Percentiles rank a stretch among this genome's conserved stretches.
These are phyloP conservation scores for Parthenolecanium corni DNA, from an alignment of 2,888 invertebrate species.

Conservation along the genomic window DNA sequence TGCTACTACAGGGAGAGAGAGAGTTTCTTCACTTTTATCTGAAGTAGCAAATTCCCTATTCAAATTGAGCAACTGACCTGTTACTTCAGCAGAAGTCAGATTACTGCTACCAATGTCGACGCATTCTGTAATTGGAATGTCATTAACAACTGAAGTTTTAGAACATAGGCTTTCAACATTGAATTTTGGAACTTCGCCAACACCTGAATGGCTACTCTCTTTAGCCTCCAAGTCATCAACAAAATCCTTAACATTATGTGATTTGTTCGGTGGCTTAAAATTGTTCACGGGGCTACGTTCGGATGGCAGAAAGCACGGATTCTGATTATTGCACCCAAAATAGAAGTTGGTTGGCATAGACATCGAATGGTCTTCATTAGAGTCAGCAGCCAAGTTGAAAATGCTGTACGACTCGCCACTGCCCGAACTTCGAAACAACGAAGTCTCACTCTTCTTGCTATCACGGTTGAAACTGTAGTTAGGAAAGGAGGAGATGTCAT, in stretches of 20 bases:
- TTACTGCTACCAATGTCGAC: no score
- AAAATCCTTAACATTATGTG: conserved; percentile 18
- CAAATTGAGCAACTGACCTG: no score
- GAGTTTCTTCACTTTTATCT: no score
- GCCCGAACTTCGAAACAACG: not conserved
- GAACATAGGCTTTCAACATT: not conserved
- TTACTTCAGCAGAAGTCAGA: no score
- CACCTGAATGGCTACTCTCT: not conserved
- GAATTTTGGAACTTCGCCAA: not conserved
- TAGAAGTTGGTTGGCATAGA: conserved; percentile 17
- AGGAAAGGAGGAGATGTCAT: conserved; percentile 15
- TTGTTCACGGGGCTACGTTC: not conserved
- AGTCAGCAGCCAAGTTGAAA: conserved; percentile 1
- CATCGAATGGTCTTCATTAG: not conserved
- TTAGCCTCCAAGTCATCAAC: not conserved
- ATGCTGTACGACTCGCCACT: conserved; percentile 11
- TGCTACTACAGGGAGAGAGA: no score
- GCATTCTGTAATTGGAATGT: no score
- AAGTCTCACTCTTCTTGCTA: conserved; percentile 6
- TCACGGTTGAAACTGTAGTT: conserved; percentile 9
- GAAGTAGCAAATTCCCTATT: no score
- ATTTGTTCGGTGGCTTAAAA: not conserved
- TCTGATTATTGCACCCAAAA: conserved; percentile 18
- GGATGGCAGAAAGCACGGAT: not conserved
- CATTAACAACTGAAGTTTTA: not conserved